Evolutionary conservation across 2,113 vertebrate genomes (phyloP).

Genomic region (Camelus dromedarius): DNA sequence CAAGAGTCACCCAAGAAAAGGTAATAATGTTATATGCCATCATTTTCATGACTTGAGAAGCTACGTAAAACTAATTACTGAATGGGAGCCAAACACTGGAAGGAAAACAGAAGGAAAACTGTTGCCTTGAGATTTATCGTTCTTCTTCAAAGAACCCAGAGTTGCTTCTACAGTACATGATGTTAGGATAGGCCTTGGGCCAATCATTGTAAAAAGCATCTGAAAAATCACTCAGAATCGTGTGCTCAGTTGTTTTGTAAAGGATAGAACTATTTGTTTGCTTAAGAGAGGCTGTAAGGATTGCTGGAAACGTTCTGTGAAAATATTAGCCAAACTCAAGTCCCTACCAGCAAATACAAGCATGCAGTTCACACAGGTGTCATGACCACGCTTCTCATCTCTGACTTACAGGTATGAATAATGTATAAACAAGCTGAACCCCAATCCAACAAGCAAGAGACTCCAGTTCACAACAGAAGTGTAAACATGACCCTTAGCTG

Average conservation of each 20-base stretch:
- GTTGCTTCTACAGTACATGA: neutral
- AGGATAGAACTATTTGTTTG: constrained; percentile 48
- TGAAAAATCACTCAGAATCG: constrained; percentile 50
- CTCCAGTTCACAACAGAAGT: neutral
- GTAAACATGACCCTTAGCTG: neutral
- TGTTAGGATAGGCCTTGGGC: constrained; percentile 46
- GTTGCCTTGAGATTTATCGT: constrained; percentile 60
- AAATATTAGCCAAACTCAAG: neutral
- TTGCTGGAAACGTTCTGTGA: neutral
- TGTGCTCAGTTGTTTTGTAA: neutral
- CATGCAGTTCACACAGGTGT: fast-evolving
- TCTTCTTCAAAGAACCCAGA: constrained; percentile 61
- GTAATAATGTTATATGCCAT: neutral
- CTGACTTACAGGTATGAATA: neutral
- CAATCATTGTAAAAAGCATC: constrained; percentile 63
- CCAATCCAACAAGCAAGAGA: constrained; percentile 18
- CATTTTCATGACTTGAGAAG: neutral
- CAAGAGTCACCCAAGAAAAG: neutral
- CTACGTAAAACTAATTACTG: constrained; percentile 44
- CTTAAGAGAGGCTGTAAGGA: constrained; percentile 11
- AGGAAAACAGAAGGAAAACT: constrained; percentile 66
- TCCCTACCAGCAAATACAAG: neutral
- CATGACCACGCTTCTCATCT: neutral
- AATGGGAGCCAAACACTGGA: constrained; percentile 31
- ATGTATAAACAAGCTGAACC: neutral